phyloP scores from a whole-genome alignment of 2,888 invertebrate genomes.

The Cybosia mesomella region DNA sequence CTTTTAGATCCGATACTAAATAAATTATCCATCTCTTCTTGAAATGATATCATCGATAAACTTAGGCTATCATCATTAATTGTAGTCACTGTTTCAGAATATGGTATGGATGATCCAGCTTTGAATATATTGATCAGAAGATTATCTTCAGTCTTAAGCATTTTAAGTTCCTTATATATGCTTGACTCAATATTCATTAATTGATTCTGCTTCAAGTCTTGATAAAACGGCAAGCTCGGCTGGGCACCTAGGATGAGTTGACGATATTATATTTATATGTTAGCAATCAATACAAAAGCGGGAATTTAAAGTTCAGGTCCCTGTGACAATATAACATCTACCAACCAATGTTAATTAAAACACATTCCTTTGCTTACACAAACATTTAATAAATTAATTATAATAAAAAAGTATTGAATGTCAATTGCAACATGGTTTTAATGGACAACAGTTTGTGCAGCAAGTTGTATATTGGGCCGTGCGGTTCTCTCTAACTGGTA shows the following conservation, averaged over 20 bases:
- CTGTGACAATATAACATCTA: slow-evolving; percentile 26
- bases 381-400: slow-evolving; percentile 42
- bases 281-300: slow-evolving; percentile 30
- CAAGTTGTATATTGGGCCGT: slow-evolving; percentile 72
- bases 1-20: slow-evolving; percentile 52
- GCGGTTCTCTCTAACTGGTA: slow-evolving; percentile 72
- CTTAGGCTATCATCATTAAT: slow-evolving; percentile 42
- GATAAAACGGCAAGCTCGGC: slow-evolving; percentile 66
- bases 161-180: slow-evolving; percentile 38
- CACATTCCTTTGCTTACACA: slow-evolving; percentile 28
- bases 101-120: slow-evolving; percentile 32
- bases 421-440: slow-evolving; percentile 29
- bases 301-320: slow-evolving; percentile 24
- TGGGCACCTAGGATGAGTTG: slow-evolving; percentile 76
- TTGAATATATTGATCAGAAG: slow-evolving; percentile 30
- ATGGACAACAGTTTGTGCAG: slow-evolving; percentile 61
- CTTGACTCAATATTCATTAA: slow-evolving; percentile 49
- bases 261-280: slow-evolving; percentile 60
- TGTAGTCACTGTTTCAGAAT: slow-evolving; percentile 36
- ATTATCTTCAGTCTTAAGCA: slow-evolving; percentile 38
- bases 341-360: slow-evolving; percentile 21
- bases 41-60: slow-evolving; percentile 34
- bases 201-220: slow-evolving; percentile 66
- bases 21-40: slow-evolving; percentile 38
- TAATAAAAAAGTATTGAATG: slow-evolving; percentile 27